phyloP scores from a whole-genome alignment of 1,140 invertebrate species.

The Cecropterus lyciades region DNA sequence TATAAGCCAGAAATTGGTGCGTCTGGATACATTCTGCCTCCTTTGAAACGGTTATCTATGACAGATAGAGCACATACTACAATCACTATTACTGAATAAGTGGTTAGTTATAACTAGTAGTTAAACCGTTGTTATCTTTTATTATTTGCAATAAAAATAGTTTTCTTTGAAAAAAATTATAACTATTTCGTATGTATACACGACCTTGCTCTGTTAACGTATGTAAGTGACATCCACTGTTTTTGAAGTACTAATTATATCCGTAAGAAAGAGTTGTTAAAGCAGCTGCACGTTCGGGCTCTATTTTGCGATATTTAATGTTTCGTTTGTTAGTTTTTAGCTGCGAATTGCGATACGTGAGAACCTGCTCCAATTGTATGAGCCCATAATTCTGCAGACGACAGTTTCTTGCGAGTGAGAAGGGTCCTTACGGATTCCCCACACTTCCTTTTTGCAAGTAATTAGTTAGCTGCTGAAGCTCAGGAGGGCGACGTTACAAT shows the following conservation, averaged over 20 bases:
- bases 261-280: slow-evolving; percentile 10
- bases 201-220: too few species aligned
- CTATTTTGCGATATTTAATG: slow-evolving; percentile 16
- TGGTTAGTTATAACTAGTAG: too few species aligned
- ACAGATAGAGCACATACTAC: too few species aligned
- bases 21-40: too few species aligned
- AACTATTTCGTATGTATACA: too few species aligned
- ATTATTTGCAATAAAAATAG: too few species aligned
- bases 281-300: slow-evolving; percentile 1
- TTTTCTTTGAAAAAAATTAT: too few species aligned
- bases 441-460: slow-evolving; percentile 54
- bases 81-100: too few species aligned
- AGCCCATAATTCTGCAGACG: slow-evolving; percentile 28
- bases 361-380: slow-evolving; percentile 27
- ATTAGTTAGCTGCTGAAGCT: slow-evolving; percentile 33
- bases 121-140: too few species aligned
- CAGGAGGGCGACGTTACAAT: not conserved
- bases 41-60: too few species aligned
- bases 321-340: slow-evolving; percentile 31
- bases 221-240: not conserved
- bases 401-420: slow-evolving; percentile 28
- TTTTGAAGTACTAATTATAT: slow-evolving; percentile 5
- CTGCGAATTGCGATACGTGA: slow-evolving; percentile 14
- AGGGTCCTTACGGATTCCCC: slow-evolving; percentile 44
- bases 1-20: too few species aligned